Conservation (phyloP, 2,888 invertebrate genomes). For the Mythimna ferrago region DNA sequence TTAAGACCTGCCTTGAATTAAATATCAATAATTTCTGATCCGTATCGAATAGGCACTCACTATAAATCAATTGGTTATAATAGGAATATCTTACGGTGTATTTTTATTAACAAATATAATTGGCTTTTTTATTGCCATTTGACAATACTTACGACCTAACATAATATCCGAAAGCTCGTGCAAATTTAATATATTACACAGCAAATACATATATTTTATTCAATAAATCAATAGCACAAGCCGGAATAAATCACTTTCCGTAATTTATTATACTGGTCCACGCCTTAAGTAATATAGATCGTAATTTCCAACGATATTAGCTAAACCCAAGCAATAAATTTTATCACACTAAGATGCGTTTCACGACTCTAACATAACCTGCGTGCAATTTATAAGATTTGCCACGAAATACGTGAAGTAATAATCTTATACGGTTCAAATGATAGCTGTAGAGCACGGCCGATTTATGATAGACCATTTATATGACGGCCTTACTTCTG, state of each 20-base stretch:
- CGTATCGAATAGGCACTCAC: not conserved
- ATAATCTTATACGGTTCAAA: constrained; percentile 48
- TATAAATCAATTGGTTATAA: not conserved
- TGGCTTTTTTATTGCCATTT: not conserved
- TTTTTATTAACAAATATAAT: not conserved
- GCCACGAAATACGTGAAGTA: constrained; percentile 43
- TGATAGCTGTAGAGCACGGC: constrained; percentile 26
- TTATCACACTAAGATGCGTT: constrained; percentile 49
- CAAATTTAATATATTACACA: constrained; percentile 29
- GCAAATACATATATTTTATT: constrained; percentile 38
- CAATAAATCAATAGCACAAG: constrained; percentile 34
- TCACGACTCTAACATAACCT: constrained; percentile 45
- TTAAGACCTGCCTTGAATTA: not conserved
- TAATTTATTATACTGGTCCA: constrained; percentile 44
- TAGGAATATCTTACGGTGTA: not conserved
- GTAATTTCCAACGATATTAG: constrained; percentile 46
- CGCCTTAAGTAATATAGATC: constrained; percentile 42
- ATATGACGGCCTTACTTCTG: constrained; percentile 41
- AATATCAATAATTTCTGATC: not conserved
- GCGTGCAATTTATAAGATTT: constrained; percentile 57
- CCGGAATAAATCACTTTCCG: constrained; percentile 40
- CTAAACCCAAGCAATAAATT: constrained; percentile 54
- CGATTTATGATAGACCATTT: constrained; percentile 55
- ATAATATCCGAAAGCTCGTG: not conserved
- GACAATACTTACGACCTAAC: not conserved